Conservation (phyloP, 1,140 invertebrate species). For the Limonius californicus region DNA sequence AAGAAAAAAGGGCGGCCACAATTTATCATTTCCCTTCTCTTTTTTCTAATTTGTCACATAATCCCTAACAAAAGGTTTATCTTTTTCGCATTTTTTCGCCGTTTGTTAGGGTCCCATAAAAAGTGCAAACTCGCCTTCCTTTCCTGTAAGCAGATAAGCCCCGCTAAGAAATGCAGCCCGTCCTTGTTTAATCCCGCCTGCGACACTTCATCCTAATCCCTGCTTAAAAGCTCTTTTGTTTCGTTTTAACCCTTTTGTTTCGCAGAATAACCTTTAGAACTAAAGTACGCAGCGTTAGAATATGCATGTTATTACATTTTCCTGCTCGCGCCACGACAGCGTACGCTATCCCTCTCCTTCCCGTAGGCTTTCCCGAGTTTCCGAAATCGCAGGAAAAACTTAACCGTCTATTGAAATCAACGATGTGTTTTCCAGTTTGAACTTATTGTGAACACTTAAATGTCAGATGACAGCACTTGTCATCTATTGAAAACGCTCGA, state of each 20-base stretch:
- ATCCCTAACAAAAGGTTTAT: too few species aligned
- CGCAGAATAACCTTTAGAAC: constrained; percentile 41
- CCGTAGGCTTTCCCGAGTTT: background rate
- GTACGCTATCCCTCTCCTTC: background rate
- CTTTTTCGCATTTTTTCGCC: too few species aligned
- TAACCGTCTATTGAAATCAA: constrained; percentile 21
- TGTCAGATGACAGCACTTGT: constrained; percentile 18
- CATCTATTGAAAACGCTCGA: constrained; percentile 13
- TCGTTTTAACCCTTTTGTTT: constrained; percentile 44
- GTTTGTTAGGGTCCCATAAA: background rate
- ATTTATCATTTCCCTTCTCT: too few species aligned
- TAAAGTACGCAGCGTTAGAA: constrained; percentile 6
- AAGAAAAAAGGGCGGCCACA: too few species aligned
- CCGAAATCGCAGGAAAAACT: background rate
- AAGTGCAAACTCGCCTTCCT: background rate
- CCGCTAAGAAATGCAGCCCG: constrained; percentile 16
- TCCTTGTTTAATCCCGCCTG: constrained; percentile 32
- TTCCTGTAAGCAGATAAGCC: constrained; percentile 1
- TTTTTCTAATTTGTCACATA: too few species aligned
- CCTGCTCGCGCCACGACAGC: background rate
- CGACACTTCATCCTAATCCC: constrained; percentile 41
- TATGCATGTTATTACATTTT: constrained; percentile 3
- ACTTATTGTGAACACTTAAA: constrained; percentile 18
- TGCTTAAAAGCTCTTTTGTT: constrained; percentile 46
- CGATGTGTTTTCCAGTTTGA: constrained; percentile 21